Percentiles rank a stretch among this genome's conserved stretches.
phyloP scores from a whole-genome alignment of 2,888 invertebrate genomes.

The Crioceris asparagi region DNA sequence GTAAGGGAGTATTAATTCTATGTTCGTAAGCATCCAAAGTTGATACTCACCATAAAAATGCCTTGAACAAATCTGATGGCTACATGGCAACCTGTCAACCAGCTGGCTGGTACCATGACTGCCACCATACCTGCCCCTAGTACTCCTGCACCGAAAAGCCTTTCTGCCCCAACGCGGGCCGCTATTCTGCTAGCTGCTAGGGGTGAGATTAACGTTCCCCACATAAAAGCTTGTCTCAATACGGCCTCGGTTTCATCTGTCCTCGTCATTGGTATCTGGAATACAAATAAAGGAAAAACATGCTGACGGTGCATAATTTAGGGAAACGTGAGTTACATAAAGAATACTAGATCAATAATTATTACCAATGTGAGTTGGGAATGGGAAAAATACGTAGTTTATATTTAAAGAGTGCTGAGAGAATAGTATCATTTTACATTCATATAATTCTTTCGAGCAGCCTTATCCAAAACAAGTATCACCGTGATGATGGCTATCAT shows the following conservation, averaged over 20 bases:
- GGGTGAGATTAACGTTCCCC: slow-evolving; percentile 47
- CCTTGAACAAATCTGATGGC: slow-evolving; percentile 45
- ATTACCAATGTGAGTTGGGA: too few relatives aligned
- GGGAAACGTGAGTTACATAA: too few relatives aligned
- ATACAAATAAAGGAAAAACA: too few relatives aligned
- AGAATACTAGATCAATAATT: too few relatives aligned
- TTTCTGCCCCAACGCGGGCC: slow-evolving; percentile 45
- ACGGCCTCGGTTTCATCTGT: slow-evolving; percentile 45
- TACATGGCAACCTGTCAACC: slow-evolving; percentile 47
- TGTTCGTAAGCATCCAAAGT: background rate
- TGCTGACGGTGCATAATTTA: too few relatives aligned
- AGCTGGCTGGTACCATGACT: slow-evolving; percentile 45
- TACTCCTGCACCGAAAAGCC: slow-evolving; percentile 44
- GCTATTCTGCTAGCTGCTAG: slow-evolving; percentile 45
- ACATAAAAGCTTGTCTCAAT: slow-evolving; percentile 45
- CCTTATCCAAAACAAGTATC: too few relatives aligned
- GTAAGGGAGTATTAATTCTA: too few relatives aligned
- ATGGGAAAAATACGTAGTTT: too few relatives aligned
- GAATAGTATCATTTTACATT: too few relatives aligned
- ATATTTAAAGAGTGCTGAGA: too few relatives aligned
- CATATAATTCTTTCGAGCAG: too few relatives aligned
- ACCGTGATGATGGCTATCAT: too few relatives aligned
- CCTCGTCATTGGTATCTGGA: slow-evolving; percentile 40
- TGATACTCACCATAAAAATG: slow-evolving; percentile 41
- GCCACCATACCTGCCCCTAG: slow-evolving; percentile 45